phyloP scores from a whole-genome alignment of 2,113 vertebrate species.

The Chauna torquata region DNA sequence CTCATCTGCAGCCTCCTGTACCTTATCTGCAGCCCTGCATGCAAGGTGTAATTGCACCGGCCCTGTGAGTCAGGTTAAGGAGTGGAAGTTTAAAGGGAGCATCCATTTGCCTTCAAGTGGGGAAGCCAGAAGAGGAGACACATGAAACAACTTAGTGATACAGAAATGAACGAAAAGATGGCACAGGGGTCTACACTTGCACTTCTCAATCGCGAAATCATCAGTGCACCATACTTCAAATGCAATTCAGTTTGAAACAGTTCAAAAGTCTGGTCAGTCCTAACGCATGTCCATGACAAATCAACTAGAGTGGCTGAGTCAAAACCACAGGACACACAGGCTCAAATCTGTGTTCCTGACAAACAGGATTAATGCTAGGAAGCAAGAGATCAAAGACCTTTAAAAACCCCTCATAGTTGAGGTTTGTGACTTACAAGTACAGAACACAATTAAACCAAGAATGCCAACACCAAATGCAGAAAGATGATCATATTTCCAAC shows the following conservation, averaged over 20 bases:
- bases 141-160: fast-evolving
- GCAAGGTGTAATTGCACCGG: not conserved
- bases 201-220: not conserved
- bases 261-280: not conserved
- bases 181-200: fast-evolving
- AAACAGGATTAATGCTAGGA: not conserved
- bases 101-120: not conserved
- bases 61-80: not conserved
- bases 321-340: not conserved
- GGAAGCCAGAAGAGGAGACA: not conserved
- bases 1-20: not conserved
- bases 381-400: not conserved
- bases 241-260: fast-evolving
- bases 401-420: not conserved
- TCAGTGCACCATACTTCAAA: not conserved
- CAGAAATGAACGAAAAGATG: fast-evolving
- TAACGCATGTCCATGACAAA: not conserved
- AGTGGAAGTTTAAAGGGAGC: not conserved
- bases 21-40: not conserved
- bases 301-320: fast-evolving
- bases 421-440: not conserved
- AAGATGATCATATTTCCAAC: not conserved
- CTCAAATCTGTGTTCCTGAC: not conserved
- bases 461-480: not conserved
- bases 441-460: not conserved